Percentiles rank a stretch among this genome's conserved stretches.
Conservation (phyloP, 2,888 invertebrate species). For the Bembecia ichneumoniformis region DNA sequence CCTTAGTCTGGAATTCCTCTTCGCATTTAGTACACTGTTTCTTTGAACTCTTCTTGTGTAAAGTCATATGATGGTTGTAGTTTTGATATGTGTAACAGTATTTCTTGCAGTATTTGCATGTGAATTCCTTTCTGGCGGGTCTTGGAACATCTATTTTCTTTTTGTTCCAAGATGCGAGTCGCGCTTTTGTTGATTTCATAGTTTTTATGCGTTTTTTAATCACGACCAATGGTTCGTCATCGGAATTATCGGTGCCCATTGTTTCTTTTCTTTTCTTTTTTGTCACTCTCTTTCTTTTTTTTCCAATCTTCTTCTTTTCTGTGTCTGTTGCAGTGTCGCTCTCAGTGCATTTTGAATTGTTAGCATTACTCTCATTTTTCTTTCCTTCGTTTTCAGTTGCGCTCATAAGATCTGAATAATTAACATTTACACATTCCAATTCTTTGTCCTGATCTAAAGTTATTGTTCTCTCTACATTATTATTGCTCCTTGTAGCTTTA, state of each 20-base stretch:
- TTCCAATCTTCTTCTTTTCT: constrained; percentile 1
- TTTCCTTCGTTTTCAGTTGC: neutral
- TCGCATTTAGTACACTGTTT: constrained; percentile 50
- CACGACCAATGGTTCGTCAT: constrained; percentile 31
- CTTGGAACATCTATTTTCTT: constrained; percentile 1
- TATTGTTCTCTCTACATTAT: too few relatives aligned
- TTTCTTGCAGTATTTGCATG: constrained; percentile 42
- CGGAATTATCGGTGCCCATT: constrained; percentile 25
- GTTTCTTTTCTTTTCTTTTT: neutral
- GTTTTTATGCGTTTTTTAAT: constrained; percentile 16
- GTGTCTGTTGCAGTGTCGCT: constrained; percentile 14
- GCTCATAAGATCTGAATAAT: neutral
- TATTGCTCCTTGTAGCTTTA: neutral
- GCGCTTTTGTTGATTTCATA: constrained; percentile 1
- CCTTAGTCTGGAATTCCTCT: constrained; percentile 27
- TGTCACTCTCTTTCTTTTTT: constrained; percentile 1
- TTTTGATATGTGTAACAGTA: constrained; percentile 56
- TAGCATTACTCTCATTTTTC: constrained; percentile 15
- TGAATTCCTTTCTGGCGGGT: constrained; percentile 23
- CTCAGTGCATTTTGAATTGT: constrained; percentile 4
- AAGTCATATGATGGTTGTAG: constrained; percentile 45
- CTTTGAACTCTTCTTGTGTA: constrained; percentile 30
- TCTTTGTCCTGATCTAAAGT: neutral
- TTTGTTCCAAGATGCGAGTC: constrained; percentile 4
- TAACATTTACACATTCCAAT: neutral